phyloP scores from a whole-genome alignment of 2,888 invertebrate species.

The Mythimna vitellina region DNA sequence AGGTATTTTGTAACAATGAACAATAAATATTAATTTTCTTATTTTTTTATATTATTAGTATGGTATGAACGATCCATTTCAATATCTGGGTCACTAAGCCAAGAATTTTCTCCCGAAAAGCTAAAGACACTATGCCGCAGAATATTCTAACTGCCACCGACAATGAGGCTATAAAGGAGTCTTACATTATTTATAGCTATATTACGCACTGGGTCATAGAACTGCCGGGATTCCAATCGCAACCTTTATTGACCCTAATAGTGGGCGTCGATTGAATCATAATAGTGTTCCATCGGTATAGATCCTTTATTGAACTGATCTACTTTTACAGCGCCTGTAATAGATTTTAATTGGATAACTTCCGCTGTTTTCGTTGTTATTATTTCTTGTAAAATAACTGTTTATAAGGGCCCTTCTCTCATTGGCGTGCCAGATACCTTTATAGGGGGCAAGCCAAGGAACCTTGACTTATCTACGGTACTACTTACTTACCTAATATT shows the following conservation, averaged over 20 bases:
- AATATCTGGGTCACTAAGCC: no score
- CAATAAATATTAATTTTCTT: no score
- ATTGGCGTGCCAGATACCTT: no score
- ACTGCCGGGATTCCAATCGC: conserved; percentile 53
- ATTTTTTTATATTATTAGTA: no score
- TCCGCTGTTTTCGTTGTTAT: conserved; percentile 11
- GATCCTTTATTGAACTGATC: conserved; percentile 51
- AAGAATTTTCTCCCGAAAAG: background rate
- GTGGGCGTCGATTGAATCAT: conserved; percentile 52
- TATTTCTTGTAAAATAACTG: background rate
- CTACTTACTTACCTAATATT: no score
- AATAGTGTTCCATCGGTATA: conserved; percentile 51
- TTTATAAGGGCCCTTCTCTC: no score
- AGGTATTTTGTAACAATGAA: no score
- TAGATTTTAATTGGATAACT: conserved; percentile 44
- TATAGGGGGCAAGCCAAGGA: no score
- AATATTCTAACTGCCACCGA: background rate
- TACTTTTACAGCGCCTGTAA: conserved; percentile 43
- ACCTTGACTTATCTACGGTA: no score
- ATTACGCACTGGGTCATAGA: conserved; percentile 45
- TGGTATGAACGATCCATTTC: no score
- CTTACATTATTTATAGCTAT: conserved; percentile 43
- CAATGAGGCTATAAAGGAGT: conserved; percentile 14
- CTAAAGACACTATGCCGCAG: no score
- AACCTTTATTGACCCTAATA: conserved; percentile 61